A percentile compares a stretch with the other conserved stretches of the same genome.
Conservation (phyloP, 2,888 invertebrate species). For the Cynaeus angustus region DNA sequence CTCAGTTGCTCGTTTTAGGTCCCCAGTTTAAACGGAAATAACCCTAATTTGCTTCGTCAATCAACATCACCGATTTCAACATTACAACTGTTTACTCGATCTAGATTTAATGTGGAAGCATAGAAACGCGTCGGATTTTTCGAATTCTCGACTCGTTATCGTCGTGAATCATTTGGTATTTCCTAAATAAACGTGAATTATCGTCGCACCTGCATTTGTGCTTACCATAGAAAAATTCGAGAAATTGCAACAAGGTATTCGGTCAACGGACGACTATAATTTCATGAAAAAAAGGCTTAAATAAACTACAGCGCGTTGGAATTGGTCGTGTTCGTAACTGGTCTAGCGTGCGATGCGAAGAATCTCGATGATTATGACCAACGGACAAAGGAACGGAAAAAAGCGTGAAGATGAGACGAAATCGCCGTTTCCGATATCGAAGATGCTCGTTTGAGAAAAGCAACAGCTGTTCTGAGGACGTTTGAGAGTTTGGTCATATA, state of each 20-base stretch:
- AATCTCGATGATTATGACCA: constrained; percentile 20
- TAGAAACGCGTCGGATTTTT: constrained; percentile 4
- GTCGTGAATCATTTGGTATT: background rate
- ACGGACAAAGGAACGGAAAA: constrained; percentile 7
- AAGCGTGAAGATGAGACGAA: too few relatives aligned
- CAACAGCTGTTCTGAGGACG: too few relatives aligned
- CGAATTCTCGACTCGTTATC: constrained; percentile 3
- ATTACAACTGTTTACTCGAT: constrained; percentile 21
- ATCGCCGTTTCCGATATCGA: too few relatives aligned
- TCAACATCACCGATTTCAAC: constrained; percentile 15
- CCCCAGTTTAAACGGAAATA: constrained; percentile 16
- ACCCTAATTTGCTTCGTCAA: constrained; percentile 16
- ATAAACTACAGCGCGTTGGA: background rate
- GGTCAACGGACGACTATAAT: constrained; percentile 20
- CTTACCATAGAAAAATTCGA: background rate
- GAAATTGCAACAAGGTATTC: constrained; percentile 3
- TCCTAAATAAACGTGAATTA: constrained; percentile 2
- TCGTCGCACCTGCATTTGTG: background rate
- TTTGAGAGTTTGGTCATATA: too few relatives aligned
- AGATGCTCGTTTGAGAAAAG: too few relatives aligned
- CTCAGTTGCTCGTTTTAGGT: too few relatives aligned
- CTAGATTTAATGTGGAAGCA: constrained; percentile 18
- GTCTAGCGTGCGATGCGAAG: background rate
- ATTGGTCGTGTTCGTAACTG: background rate
- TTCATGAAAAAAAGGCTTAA: constrained; percentile 7